Conservation (phyloP, 2,797 vertebrate species). For the Liparis tanakae region DNA sequence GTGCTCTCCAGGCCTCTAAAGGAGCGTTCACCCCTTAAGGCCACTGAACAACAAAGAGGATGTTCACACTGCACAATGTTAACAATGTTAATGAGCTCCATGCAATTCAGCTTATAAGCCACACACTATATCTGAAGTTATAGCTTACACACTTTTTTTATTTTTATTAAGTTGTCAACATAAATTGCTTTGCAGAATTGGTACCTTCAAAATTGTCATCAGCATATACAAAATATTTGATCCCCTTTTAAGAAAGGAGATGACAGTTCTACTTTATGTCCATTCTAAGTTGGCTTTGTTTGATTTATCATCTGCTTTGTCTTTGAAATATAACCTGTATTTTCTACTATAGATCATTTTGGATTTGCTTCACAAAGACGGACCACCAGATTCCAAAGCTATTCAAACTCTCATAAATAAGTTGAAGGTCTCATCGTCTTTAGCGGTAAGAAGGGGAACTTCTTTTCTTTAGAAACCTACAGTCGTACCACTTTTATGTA, state of each 20-base stretch:
- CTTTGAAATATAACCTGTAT: neutral
- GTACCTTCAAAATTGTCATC: neutral
- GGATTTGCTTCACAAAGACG: slow-evolving; percentile 71
- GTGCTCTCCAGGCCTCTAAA: neutral
- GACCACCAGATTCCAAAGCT: slow-evolving; percentile 58
- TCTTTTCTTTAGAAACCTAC: neutral
- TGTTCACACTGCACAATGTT: neutral
- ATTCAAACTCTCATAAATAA: slow-evolving; percentile 75
- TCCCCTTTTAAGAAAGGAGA: neutral
- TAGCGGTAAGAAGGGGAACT: slow-evolving; percentile 52
- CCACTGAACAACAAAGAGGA: slow-evolving; percentile 12
- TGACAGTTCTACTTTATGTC: neutral
- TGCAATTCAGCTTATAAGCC: slow-evolving; percentile 3
- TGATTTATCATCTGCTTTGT: neutral
- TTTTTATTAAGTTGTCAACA: neutral
- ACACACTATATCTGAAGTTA: neutral
- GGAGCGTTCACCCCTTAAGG: neutral
- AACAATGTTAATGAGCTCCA: slow-evolving; percentile 14
- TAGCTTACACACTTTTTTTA: neutral
- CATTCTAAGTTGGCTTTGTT: neutral
- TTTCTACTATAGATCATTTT: slow-evolving; percentile 70
- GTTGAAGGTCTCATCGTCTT: slow-evolving; percentile 63
- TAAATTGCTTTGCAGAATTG: neutral
- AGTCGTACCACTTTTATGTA: neutral
- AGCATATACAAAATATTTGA: neutral